Evolutionary conservation across 2,888 invertebrate genomes (phyloP).

Genomic region (Rugalucina vietnamica): DNA sequence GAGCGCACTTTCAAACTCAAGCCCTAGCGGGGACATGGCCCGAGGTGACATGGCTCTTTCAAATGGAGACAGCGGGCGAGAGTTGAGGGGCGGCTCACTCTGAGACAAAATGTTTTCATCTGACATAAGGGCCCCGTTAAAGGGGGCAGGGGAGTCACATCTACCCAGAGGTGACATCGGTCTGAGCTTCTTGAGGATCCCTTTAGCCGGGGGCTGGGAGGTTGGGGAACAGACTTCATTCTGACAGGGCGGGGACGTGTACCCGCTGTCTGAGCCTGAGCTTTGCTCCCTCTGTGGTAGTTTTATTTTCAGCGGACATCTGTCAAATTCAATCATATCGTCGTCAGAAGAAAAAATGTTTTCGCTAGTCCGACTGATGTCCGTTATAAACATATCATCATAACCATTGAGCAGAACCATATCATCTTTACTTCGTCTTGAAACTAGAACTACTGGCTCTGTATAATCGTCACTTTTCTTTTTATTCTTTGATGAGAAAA

Average conservation of each 20-base stretch:
- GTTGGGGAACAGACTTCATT: conserved; percentile 37
- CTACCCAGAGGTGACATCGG: conserved; percentile 35
- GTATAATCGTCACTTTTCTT: conserved; percentile 30
- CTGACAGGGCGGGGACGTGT: conserved; percentile 50
- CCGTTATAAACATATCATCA: conserved; percentile 60
- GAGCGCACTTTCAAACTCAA: conserved; percentile 62
- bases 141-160: background rate
- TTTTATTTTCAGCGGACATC: conserved; percentile 37
- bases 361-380: conserved; percentile 31
- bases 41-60: conserved; percentile 57
- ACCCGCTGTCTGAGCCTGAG: conserved; percentile 59
- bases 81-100: background rate
- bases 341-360: conserved; percentile 53
- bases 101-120: conserved; percentile 12
- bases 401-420: conserved; percentile 51
- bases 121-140: background rate
- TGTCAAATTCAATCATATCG: conserved; percentile 40
- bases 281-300: conserved; percentile 42
- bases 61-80: background rate
- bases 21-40: conserved; percentile 47
- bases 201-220: conserved; percentile 43
- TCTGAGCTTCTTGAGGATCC: conserved; percentile 58
- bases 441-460: conserved; percentile 21
- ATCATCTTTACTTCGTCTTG: conserved; percentile 45
- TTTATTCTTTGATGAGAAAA: conserved; percentile 56